Conservation (phyloP, 1,140 invertebrate genomes). For the Drosophila repleta region DNA sequence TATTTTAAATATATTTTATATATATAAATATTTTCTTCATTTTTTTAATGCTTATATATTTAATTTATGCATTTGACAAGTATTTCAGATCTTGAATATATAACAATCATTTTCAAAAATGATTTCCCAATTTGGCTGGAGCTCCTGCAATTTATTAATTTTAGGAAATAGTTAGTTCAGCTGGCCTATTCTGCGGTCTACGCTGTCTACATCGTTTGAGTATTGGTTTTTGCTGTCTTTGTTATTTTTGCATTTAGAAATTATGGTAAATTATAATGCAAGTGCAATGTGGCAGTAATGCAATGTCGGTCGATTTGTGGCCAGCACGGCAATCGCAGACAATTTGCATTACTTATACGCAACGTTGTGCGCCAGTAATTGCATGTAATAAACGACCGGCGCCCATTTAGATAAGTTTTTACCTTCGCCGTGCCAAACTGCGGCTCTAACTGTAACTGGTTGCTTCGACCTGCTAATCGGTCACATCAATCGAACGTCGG, state of each 20-base stretch:
- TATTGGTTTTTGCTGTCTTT: slow-evolving; percentile 19
- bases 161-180: background rate
- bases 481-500: slow-evolving; percentile 45
- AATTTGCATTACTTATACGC: slow-evolving; percentile 70
- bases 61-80: too few species aligned
- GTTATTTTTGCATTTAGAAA: slow-evolving; percentile 42
- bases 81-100: too few species aligned
- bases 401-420: slow-evolving; percentile 74
- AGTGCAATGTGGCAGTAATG: slow-evolving; percentile 55
- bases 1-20: too few species aligned
- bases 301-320: slow-evolving; percentile 61
- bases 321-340: slow-evolving; percentile 48
- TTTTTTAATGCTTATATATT: too few species aligned
- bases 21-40: too few species aligned
- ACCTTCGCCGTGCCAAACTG: slow-evolving; percentile 14
- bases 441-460: slow-evolving; percentile 21
- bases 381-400: slow-evolving; percentile 61
- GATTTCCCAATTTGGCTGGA: background rate
- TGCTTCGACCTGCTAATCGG: slow-evolving; percentile 40
- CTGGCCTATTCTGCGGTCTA: background rate
- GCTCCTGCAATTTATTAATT: background rate
- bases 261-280: slow-evolving; percentile 71
- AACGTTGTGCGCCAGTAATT: slow-evolving; percentile 61
- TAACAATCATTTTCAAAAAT: too few species aligned
- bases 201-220: slow-evolving; percentile 12